Base-by-base conservation (phyloP, 1,140 invertebrate species). In the Tetramorium alpestre region DNA sequence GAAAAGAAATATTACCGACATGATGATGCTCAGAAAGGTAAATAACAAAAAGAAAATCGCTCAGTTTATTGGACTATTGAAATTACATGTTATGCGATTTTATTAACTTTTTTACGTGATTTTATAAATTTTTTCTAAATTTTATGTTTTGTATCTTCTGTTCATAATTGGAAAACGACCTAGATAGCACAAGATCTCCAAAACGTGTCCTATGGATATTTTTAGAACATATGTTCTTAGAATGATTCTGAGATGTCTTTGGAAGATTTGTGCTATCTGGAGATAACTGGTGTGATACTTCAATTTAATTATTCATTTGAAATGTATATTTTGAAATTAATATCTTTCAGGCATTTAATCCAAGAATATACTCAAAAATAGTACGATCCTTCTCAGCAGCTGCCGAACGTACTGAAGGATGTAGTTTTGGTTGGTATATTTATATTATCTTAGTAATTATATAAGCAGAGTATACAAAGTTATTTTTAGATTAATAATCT, bases 371-470 rank as follows among this genome's bases (percentile, higher is more conserved):
- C 22, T 76, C 91, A 58, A 91, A 49, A 44, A 58, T 86, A 0
- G 4, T 62, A 3, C 92, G 93, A 85, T n/a, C 86, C 22, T 95
- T 94, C 72, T 94, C 94, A 33, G 87, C 92, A 54, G 90, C 84
- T 41, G n/a, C 90, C 44, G 69, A 86, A 56, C 18, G 47, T 49
- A 73, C 80, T 11, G 92, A 87, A 89, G 94, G 95, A 84, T 92
- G 86, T 64, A 93, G 58, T 87, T 95, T 95, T 88, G 88, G 95
- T 95, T 86, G 91, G 93, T 93, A 81, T 44, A 70, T 25, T 69
- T 64, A 84, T 51, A 33, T n/a, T 25, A 44, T 44, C 38, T 67
- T 7, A 41, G 3, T 0, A 10, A 69, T 28, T 69, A 67, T 69
- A 16, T 47, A 47, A 11, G 11, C 10, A 13, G 47, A 13, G 3